Conservation (phyloP, 2,888 invertebrate genomes). For the Eristalis arbustorum region DNA sequence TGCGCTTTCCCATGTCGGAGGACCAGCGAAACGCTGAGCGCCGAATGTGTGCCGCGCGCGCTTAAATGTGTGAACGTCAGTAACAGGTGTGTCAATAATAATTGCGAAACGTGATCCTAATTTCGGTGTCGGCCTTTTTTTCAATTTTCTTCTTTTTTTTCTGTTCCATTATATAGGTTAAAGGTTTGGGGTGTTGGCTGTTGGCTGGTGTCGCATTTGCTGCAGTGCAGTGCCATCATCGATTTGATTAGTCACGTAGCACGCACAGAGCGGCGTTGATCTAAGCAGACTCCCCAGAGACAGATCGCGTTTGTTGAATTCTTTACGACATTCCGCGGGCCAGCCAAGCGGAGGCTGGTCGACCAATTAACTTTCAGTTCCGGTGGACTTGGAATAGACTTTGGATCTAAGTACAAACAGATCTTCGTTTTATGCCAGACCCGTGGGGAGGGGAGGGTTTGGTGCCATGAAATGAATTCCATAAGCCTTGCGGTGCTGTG, state of each 20-base stretch:
- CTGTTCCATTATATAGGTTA: conserved; percentile 45
- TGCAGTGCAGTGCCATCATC: background rate
- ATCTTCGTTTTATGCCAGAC: background rate
- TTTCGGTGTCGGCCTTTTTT: conserved; percentile 31
- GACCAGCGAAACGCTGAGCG: background rate
- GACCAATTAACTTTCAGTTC: background rate
- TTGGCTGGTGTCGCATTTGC: too few relatives aligned
- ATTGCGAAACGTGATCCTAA: conserved; percentile 68
- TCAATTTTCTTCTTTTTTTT: background rate
- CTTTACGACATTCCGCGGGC: background rate
- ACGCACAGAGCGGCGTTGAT: background rate
- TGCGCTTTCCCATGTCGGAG: background rate
- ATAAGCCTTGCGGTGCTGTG: background rate
- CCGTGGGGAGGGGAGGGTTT: background rate
- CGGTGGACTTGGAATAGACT: background rate
- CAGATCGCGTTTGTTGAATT: background rate
- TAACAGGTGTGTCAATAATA: conserved; percentile 69
- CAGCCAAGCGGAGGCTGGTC: background rate
- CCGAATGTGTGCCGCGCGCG: background rate
- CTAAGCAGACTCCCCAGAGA: background rate
- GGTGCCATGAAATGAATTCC: background rate
- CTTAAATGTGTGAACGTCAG: conserved; percentile 7
- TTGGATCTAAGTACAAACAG: background rate
- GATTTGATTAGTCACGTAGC: background rate
- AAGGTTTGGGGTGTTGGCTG: conserved; percentile 14